Percentiles rank a stretch among this genome's conserved stretches.
Evolutionary conservation across 1,140 invertebrate genomes (phyloP).

Genomic region (Stratiolaelaps scimitus): DNA sequence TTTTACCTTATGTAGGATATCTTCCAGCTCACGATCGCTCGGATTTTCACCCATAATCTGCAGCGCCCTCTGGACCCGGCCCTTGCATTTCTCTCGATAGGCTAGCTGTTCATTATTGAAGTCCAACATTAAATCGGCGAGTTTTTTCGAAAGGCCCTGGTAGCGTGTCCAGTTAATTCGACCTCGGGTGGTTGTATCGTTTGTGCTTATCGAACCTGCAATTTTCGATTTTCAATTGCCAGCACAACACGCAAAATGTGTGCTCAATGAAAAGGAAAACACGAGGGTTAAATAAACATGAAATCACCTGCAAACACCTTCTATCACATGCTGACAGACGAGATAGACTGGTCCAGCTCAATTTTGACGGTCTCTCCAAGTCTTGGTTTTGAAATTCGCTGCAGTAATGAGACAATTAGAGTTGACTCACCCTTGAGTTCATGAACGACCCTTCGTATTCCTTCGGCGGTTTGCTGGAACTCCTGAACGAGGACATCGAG

Average conservation of each 20-base stretch:
- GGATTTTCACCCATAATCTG: not conserved
- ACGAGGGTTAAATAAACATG: no score
- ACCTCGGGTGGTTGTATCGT: not conserved
- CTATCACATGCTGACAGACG: no score
- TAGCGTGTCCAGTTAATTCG: not conserved
- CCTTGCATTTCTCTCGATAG: constrained; percentile 6
- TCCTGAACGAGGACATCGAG: not conserved
- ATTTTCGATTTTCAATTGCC: not conserved
- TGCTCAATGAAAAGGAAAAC: no score
- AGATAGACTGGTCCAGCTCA: no score
- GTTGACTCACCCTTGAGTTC: not conserved
- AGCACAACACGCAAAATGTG: no score
- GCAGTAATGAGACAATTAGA: no score
- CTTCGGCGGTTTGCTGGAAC: not conserved
- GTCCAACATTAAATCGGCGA: not conserved
- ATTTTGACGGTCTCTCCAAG: no score
- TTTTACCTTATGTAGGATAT: not conserved
- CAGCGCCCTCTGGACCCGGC: not conserved
- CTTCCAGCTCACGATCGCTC: not conserved
- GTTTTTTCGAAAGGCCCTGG: not conserved
- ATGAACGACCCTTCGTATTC: not conserved
- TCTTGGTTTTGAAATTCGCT: no score
- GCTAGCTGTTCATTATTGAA: constrained; percentile 11
- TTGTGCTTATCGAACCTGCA: not conserved
- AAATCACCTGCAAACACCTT: no score